Percentiles rank a stretch among this genome's conserved stretches.
phyloP scores from a whole-genome alignment of 2,888 invertebrate genomes.

The Leptinotarsa rubiginosa region DNA sequence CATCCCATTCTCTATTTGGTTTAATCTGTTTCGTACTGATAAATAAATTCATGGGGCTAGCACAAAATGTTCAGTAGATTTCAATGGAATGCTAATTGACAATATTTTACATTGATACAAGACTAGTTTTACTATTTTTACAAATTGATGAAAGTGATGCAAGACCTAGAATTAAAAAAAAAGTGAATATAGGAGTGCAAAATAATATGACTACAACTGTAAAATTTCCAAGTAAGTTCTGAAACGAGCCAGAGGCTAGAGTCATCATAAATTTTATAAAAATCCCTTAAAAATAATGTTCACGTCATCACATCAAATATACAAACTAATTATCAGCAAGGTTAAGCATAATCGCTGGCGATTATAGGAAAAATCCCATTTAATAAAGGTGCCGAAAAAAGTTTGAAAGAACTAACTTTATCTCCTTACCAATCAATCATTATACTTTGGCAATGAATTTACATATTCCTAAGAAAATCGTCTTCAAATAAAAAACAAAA shows the following conservation, averaged over 20 bases:
- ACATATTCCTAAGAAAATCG: not conserved
- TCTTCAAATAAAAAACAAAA: conserved; percentile 16
- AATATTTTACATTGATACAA: not conserved
- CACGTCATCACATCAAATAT: conserved; percentile 19
- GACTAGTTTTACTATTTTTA: not conserved
- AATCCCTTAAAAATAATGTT: conserved; percentile 15
- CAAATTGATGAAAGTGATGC: not conserved
- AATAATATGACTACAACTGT: not conserved
- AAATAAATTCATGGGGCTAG: not conserved
- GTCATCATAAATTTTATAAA: not conserved
- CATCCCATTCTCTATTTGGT: not conserved
- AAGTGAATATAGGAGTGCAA: not conserved
- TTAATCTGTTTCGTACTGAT: not conserved
- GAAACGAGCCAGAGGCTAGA: not conserved
- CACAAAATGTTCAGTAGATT: not conserved
- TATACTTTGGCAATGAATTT: not conserved
- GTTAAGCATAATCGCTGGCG: conserved; percentile 11
- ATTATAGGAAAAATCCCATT: not conserved
- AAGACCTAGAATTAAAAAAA: not conserved
- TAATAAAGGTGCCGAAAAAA: conserved; percentile 20
- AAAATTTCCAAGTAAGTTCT: not conserved
- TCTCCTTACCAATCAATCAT: not conserved
- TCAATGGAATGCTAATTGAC: not conserved
- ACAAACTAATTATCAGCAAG: conserved; percentile 21
- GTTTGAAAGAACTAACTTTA: conserved; percentile 24